Base-by-base conservation (phyloP, 2,888 invertebrate genomes). In the Pyrochroa serraticornis region DNA sequence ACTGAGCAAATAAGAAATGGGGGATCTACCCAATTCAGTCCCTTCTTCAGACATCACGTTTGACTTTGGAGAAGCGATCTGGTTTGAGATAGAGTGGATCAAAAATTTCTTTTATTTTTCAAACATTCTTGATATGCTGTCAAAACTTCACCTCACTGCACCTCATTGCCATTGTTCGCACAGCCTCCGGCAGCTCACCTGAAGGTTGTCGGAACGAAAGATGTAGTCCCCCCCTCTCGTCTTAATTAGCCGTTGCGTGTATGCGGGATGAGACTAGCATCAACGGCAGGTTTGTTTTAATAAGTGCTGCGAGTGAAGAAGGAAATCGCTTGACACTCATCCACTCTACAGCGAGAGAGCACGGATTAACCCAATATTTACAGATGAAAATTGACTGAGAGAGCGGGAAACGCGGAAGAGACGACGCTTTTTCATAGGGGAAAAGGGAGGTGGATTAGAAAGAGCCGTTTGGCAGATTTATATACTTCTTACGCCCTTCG, bases 331-430 rank as follows among this genome's bases (percentile, higher is more conserved):
- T 71, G 71, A 72, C 75, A 72, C 74, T 61, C 69, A 68, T 65
- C 65, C 65, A 52, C 58, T 48, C 52, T 45, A 43, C 45, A 36
- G 33, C 42, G 43, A 50, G 49, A 62, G 60, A 66, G 63, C 69
- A 68, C 65, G 75, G 78, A 79, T 79, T 79, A 79, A 73, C 75
- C 74, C 77, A 79, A 79, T 79, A 79, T 79, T 79, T 79, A 76
- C 79, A 73, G 75, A 79, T 76, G 79, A 77, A 79, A 79, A 79
- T 79, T 79, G 79, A 78, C 77, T 77, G 74, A 73, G 72, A 57
- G 63, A 63, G 51, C 51, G 43, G 55, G 50, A 59, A 55, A 59
- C 50, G 51, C 36, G 35, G 22, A 9, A 59, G 53, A 45, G 55
- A 52, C 58, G 31, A 48, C 39, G 60, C 50, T 60, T 63, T 73